Conservation (phyloP, 2,797 vertebrate genomes). For the Fratercula arctica region DNA sequence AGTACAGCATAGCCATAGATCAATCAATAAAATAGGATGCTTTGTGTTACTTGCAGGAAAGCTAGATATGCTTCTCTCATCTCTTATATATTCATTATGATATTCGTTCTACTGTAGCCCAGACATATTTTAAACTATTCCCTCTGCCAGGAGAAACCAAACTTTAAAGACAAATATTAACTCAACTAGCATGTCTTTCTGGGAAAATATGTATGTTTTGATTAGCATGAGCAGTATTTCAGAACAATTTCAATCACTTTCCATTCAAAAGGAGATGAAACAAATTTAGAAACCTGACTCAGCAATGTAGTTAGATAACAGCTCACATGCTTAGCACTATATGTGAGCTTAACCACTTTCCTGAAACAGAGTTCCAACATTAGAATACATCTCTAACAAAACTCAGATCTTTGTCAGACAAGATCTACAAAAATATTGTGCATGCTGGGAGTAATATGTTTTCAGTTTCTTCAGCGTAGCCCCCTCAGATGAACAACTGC, state of each 20-base stretch:
- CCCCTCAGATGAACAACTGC: not conserved
- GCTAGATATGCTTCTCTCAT: not conserved
- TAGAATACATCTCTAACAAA: not conserved
- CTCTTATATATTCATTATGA: not conserved
- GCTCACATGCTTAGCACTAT: not conserved
- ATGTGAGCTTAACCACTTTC: not conserved
- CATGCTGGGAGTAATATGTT: not conserved
- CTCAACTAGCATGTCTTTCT: not conserved
- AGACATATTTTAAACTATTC: slow-evolving; percentile 9
- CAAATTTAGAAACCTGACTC: slow-evolving; percentile 15
- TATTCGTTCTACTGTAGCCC: not conserved
- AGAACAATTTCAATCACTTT: slow-evolving; percentile 2
- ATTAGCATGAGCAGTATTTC: not conserved
- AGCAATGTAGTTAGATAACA: not conserved
- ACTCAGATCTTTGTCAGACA: not conserved
- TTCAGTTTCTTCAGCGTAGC: not conserved
- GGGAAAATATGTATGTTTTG: not conserved
- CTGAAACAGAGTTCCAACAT: not conserved
- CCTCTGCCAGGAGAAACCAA: not conserved
- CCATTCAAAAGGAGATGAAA: slow-evolving; percentile 11
- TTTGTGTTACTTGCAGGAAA: not conserved
- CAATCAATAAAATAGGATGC: not conserved
- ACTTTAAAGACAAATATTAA: slow-evolving; percentile 20
- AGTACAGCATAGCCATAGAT: not conserved
- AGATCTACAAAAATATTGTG: not conserved